Base-by-base conservation (phyloP, 2,888 invertebrate species). In the Timema cristinae region DNA sequence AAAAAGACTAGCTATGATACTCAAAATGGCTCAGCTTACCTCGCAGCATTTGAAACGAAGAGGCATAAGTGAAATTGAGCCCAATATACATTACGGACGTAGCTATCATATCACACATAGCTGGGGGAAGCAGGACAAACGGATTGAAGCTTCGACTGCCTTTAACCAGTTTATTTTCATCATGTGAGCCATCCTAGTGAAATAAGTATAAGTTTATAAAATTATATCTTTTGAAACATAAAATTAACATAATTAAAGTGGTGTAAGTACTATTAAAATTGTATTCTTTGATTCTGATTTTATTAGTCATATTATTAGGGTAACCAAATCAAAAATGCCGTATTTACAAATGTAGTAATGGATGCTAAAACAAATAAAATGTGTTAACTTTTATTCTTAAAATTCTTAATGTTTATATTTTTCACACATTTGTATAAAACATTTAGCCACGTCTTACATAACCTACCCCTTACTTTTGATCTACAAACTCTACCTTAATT, bases 11-110 rank as follows among this genome's bases (percentile, higher is more conserved):
- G 4, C 32, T 32, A 32, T 32, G 32, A 32, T 32, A 32, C 4
- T 32, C 4, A 32, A 32, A 32, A 32, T 32, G 2, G 32, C 32
- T 32, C 10, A 2, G n/a, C 77, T 75, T 81, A 88, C 93, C 96
- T 84, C 97, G 86, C 78, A 98, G 89, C 96, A 98, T 97, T 85
- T 97, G 97, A 82, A 96, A 98, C 80, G 95, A 96, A 77, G 95
- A 94, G 0, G 94, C 93, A 80, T 92, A 95, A 0, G 98, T 98
- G 81, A 98, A 84, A 78, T 90, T 95, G 70, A 98, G 84, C 7
- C 97, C 97, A 67, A 96, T 88, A 80, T 97, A 95, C 91, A 97
- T 93, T 50, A 93, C 86, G 0, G 95, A 92, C 0, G 97, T 96
- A 1, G 91, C 94, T 73, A 91, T 83, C 87, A 95, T 90, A 81